phyloP scores from a whole-genome alignment of 2,797 vertebrate species.

The Xenops minutus region DNA sequence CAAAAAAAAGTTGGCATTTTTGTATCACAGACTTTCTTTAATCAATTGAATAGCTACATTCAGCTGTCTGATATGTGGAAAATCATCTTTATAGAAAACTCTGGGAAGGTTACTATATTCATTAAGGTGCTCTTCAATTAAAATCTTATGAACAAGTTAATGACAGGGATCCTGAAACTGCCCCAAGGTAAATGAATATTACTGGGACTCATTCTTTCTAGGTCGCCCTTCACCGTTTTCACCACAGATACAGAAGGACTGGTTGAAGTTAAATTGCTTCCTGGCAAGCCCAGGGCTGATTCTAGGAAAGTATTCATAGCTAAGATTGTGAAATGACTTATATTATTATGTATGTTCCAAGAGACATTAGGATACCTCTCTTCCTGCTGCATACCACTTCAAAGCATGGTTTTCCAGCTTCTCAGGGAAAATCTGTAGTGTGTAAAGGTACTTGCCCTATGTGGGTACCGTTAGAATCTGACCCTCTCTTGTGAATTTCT shows the following conservation, averaged over 20 bases:
- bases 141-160: slow-evolving; percentile 55
- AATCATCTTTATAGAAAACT: slow-evolving; percentile 51
- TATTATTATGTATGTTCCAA: neutral
- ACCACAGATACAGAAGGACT: neutral
- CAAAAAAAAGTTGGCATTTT: slow-evolving; percentile 50
- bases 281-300: neutral
- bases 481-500: neutral
- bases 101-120: slow-evolving; percentile 33
- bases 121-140: slow-evolving; percentile 76
- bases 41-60: slow-evolving; percentile 74
- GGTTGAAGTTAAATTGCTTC: neutral
- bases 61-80: slow-evolving; percentile 73
- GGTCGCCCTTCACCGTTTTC: neutral
- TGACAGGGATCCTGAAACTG: slow-evolving; percentile 34
- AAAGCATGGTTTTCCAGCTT: neutral
- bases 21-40: slow-evolving; percentile 25
- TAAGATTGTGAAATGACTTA: neutral
- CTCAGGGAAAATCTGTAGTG: neutral
- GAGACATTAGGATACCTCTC: neutral
- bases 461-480: neutral
- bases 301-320: neutral
- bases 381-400: neutral
- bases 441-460: neutral
- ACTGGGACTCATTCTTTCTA: neutral
- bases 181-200: slow-evolving; percentile 28